Evolutionary conservation across 2,113 vertebrate species (phyloP), one percentile per base, ranked within the genome.

Genomic region (Nyctereutes procyonoides): DNA sequence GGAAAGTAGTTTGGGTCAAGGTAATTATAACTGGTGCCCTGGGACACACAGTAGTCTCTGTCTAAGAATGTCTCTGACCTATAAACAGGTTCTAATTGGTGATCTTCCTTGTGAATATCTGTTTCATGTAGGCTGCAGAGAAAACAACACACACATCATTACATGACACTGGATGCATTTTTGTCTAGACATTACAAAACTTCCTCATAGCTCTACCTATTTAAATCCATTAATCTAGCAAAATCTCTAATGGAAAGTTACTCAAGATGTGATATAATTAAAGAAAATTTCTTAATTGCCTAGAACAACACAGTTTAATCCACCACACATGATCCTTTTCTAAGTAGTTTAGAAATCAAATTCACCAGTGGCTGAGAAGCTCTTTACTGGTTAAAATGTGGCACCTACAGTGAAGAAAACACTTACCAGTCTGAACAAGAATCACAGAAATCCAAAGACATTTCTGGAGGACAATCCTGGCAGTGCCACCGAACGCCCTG

Each of bases 1-100:
- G 99, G 99, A 98, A 99, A 99, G 99, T 99, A 99, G 99, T 99
- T 99, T 96, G 99, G 99, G 99, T 99, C 99, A 99, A 99, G 99
- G 98, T 99, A 99, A 99, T 99, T 99, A 99, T 99, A 99, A 98
- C 99, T 99, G 92, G 99, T 98, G 98, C 98, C 99, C 98, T 99
- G 99, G 9, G 99, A 99, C 99, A 99, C 99, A 98, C 99, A 99
- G 99, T 99, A 99, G 99, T 99, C 99, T 99, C 99, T 99, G 99
- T 99, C 99, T 99, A 99, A 99, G 98, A 99, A 99, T 92, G 99
- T 99, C 97, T 99, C 99, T 83, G 99, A 97, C 98, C 99, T 99
- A 98, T 99, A 99, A 97, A 99, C 98, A 74, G 99, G 99, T 94
- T 99, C 99, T 99, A 99, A 98, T 93, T 99, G 99, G 98, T 99